Percentiles rank a stretch among this genome's conserved stretches.
phyloP scores from a whole-genome alignment of 2,113 vertebrate species.

The Syrmaticus mikado region DNA sequence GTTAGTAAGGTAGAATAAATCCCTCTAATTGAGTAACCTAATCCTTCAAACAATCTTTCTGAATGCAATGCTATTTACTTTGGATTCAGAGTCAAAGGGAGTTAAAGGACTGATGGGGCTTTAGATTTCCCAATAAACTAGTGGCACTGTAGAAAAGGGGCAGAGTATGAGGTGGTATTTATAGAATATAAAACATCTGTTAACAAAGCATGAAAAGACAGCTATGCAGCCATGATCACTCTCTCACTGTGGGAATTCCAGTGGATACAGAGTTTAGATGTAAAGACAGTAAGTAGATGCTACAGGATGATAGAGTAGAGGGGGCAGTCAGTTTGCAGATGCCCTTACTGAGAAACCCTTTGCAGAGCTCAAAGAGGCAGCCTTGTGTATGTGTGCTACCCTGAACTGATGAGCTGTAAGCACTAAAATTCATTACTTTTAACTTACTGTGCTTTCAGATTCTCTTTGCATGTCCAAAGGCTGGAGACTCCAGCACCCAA shows the following conservation, averaged over 20 bases:
- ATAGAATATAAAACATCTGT: constrained; percentile 50
- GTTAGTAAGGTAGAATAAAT: constrained; percentile 56
- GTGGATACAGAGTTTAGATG: not conserved
- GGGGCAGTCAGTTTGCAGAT: not conserved
- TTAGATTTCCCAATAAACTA: constrained; percentile 49
- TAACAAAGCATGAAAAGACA: constrained; percentile 61
- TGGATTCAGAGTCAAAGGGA: constrained; percentile 47
- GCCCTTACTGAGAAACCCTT: not conserved
- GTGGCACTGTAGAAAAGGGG: constrained; percentile 42
- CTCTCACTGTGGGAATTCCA: constrained; percentile 30
- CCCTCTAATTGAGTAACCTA: constrained; percentile 50
- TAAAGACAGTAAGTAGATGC: not conserved
- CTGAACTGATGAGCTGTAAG: not conserved
- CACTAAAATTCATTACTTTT: not conserved
- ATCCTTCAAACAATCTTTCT: constrained; percentile 55
- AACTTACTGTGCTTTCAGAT: not conserved
- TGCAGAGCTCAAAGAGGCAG: not conserved
- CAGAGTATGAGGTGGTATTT: constrained; percentile 26
- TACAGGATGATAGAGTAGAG: not conserved
- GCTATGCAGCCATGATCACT: constrained; percentile 34
- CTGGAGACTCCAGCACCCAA: not conserved
- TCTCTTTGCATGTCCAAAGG: not conserved
- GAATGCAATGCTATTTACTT: constrained; percentile 53
- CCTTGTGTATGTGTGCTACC: not conserved
- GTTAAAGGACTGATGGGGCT: constrained; percentile 9